Conservation (phyloP, 2,113 vertebrate genomes). For the Channa argus region DNA sequence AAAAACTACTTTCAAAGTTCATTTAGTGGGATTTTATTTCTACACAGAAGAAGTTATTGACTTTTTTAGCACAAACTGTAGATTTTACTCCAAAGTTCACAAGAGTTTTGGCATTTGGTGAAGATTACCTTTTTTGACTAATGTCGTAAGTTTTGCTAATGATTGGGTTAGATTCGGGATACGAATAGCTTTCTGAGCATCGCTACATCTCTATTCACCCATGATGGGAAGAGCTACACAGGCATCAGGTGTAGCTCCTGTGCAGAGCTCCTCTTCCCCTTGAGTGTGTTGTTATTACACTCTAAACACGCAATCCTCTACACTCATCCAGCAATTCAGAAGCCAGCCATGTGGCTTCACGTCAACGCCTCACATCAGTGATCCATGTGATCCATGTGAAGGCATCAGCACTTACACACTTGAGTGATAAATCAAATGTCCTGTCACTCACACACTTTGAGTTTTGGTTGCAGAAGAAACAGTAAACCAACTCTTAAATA, state of each 20-base stretch:
- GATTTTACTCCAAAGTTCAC: not conserved
- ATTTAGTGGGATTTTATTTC: too few relatives aligned
- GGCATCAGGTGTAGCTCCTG: conserved; percentile 65
- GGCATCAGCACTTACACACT: conserved; percentile 32
- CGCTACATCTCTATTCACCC: conserved; percentile 46
- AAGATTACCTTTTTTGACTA: not conserved
- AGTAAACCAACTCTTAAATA: not conserved
- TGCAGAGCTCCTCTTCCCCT: conserved; percentile 1
- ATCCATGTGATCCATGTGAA: conserved; percentile 35
- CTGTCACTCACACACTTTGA: conserved; percentile 14
- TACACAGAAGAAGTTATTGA: too few relatives aligned
- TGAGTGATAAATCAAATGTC: conserved; percentile 41
- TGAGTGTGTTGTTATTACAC: conserved; percentile 32
- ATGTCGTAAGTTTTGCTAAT: conserved; percentile 20
- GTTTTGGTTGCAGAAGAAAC: conserved; percentile 20
- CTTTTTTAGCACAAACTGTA: too few relatives aligned
- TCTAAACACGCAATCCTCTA: conserved; percentile 41
- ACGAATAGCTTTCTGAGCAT: conserved; percentile 41
- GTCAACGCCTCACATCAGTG: conserved; percentile 48
- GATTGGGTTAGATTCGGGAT: conserved; percentile 47
- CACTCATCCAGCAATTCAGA: conserved; percentile 31
- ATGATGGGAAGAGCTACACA: conserved; percentile 38
- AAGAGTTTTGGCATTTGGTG: too few relatives aligned
- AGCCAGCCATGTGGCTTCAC: conserved; percentile 19
- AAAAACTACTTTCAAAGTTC: too few relatives aligned